Base-by-base conservation (phyloP, 2,888 invertebrate genomes). In the Drosophila fulvimacula region DNA sequence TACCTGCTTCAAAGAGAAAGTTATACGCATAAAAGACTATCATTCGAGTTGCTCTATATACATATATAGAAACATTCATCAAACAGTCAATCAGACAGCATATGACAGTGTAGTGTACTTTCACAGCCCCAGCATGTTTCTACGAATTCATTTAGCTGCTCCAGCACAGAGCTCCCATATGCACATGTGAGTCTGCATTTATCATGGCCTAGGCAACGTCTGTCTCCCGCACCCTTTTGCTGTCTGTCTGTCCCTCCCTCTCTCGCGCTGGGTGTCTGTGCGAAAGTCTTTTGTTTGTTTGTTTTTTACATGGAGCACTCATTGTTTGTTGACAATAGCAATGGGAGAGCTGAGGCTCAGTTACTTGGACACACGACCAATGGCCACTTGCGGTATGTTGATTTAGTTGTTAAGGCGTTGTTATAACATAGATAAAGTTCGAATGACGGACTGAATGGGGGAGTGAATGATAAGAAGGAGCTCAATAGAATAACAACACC, bases 381-480 rank as follows among this genome's bases (percentile, higher is more conserved):
- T 17, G 27, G 62, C 69, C 75, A 67, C 66, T 78, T 79, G 73
- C 67, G 69, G 66, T 61, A 64, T 79, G 76, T 79, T 73, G 73
- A 73, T 73, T 75, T 69, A 60, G 79, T 73, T 79, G 73, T 76
- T 69, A 75, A 78, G 77, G 72, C 71, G 67, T 72, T 63, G 68
- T 78, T 78, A 75, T 79, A 63, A 72, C 66, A 74, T 49, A 68
- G 72, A 78, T 75, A 66, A 75, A 77, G 64, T 75, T 67, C 11
- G 48, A 49, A 32, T 30, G 64, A 51, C 73, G 65, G 59, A 63
- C 73, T 49, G 61, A 52, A 73, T 49, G 64, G 52, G 69, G 61
- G 73, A 66, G 0, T 32, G 61, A 51, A 73, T 63, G 69, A 63
- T 73, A 64, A 67, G 66, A 64, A 24, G 34, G 17, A 32, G 1